These are phyloP conservation scores for Suillia variegata DNA, from an alignment of 2,888 invertebrate species.

Conservation along the genomic window DNA sequence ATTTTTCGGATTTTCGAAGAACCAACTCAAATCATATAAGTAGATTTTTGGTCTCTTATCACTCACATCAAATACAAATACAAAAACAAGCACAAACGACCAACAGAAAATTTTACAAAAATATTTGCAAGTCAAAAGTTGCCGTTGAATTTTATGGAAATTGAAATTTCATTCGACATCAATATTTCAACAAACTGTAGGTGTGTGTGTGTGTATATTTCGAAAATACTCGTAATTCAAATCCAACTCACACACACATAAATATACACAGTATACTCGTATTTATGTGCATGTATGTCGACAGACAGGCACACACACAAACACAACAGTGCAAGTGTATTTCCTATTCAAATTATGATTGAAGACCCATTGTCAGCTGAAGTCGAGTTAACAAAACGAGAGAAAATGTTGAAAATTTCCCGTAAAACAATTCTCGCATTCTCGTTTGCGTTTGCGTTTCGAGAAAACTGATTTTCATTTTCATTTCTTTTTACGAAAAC, in stretches of 20 bases:
- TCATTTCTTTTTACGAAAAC: too few relatives aligned
- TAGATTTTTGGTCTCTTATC: neutral
- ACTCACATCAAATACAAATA: neutral
- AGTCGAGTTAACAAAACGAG: neutral
- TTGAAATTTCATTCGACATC: neutral
- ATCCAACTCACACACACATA: neutral
- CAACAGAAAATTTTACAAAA: too few relatives aligned
- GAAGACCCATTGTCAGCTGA: conserved; percentile 4
- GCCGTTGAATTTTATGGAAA: neutral
- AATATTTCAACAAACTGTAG: neutral
- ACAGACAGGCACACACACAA: too few relatives aligned
- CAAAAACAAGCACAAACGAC: neutral
- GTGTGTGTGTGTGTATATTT: neutral
- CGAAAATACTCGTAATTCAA: neutral
- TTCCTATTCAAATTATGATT: conserved; percentile 16
- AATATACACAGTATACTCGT: too few relatives aligned
- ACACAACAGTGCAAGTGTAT: conserved; percentile 2
- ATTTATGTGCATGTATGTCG: too few relatives aligned
- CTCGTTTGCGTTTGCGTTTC: too few relatives aligned
- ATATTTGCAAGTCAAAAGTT: too few relatives aligned
- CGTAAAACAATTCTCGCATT: too few relatives aligned
- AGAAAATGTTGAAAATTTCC: too few relatives aligned
- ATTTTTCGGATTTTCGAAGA: too few relatives aligned
- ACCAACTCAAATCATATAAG: too few relatives aligned
- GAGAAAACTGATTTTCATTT: too few relatives aligned